Evolutionary conservation across 1,140 invertebrate species (phyloP).

Genomic region (Drosophila mauritiana): DNA sequence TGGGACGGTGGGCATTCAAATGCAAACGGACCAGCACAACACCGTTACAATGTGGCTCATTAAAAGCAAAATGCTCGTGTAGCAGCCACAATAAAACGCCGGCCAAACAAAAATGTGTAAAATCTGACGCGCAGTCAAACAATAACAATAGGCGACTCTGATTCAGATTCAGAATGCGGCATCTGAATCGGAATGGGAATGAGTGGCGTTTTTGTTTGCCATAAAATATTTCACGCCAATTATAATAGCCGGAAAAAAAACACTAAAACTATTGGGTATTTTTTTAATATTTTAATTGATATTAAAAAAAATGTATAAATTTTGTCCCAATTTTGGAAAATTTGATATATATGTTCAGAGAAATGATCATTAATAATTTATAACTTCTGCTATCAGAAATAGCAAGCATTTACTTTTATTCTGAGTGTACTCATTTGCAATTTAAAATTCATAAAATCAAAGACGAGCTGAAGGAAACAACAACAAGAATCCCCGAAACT

Average conservation of each 20-base stretch:
- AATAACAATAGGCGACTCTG: conserved; percentile 56
- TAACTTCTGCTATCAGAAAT: no score
- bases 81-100: conserved; percentile 53
- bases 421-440: conserved; percentile 10
- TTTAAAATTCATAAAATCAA: conserved; percentile 29
- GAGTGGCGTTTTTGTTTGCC: conserved; percentile 49
- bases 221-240: conserved; percentile 78
- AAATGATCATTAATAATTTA: no score
- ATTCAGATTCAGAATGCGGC: conserved; percentile 30
- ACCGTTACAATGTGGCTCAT: conserved; percentile 78
- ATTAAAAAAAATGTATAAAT: no score
- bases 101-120: conserved; percentile 64
- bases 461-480: conserved; percentile 24
- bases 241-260: conserved; percentile 34
- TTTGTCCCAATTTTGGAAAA: no score
- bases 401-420: background rate
- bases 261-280: background rate
- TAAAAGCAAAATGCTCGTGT: conserved; percentile 64
- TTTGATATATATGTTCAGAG: no score
- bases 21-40: conserved; percentile 74
- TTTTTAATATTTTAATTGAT: background rate
- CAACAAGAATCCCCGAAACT: conserved; percentile 47
- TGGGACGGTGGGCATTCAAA: conserved; percentile 63
- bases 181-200: conserved; percentile 35
- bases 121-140: conserved; percentile 66